Conservation (phyloP, 2,113 vertebrate genomes). For the Amazona vittata region DNA sequence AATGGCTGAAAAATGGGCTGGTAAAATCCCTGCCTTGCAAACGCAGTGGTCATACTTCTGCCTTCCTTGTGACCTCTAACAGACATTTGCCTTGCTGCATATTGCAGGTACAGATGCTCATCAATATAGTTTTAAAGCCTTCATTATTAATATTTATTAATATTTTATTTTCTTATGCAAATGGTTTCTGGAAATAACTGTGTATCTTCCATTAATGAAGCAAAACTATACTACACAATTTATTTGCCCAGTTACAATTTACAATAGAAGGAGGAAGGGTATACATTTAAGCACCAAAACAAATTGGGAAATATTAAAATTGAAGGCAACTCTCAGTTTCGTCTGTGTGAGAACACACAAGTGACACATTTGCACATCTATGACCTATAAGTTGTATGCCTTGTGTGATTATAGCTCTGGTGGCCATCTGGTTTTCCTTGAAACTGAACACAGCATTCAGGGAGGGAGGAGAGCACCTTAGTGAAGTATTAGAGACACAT, state of each 20-base stretch:
- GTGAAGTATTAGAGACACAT: background rate
- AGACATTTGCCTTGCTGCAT: background rate
- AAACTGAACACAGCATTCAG: rapidly evolving
- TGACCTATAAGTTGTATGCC: background rate
- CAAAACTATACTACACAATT: background rate
- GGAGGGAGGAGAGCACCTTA: background rate
- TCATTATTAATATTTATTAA: background rate
- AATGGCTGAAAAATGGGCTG: background rate
- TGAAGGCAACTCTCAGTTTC: background rate
- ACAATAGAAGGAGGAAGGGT: background rate
- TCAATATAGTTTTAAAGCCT: background rate
- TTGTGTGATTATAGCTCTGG: background rate
- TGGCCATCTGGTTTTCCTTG: background rate
- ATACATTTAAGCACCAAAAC: background rate
- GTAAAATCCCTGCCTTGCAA: background rate
- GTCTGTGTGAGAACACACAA: background rate
- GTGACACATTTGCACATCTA: background rate
- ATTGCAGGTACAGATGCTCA: background rate
- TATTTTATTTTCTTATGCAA: background rate
- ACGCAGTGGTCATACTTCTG: background rate
- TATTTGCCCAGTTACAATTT: background rate
- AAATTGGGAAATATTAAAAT: background rate
- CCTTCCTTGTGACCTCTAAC: background rate
- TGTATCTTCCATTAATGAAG: background rate
- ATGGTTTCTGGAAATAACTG: background rate